Evolutionary conservation across 2,797 vertebrate species (phyloP), one percentile per base, ranked within the genome.

Genomic region (Catostomus latipinnis): DNA sequence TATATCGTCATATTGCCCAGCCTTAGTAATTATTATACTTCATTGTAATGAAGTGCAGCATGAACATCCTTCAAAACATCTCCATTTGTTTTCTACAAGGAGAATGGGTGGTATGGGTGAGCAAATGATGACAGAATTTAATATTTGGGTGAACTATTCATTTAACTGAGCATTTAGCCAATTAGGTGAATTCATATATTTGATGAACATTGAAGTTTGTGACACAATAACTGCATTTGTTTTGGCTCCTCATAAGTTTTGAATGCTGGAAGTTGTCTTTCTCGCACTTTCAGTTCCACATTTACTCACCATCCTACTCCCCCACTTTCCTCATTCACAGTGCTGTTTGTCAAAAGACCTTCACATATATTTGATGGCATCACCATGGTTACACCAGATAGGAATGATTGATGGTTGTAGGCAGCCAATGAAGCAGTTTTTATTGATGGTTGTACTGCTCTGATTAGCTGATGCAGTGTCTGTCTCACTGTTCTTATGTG

Each of bases 371-470:
- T 63, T 76, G 70, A 82, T 45, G 6, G 67, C 8, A 54, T 84
- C 78, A 58, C 78, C 71, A 81, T 82, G 78, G 85, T 70, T 80
- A 79, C 69, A 4, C 46, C 52, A 14, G 18, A 34, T 53, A 77
- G 75, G 50, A 68, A 54, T 82, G 82, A 82, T 72, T 56, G 83
- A 82, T 77, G 71, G 78, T 34, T 48, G 6, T 49, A 71, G 63
- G 63, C 60, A 8, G 49, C 81, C 81, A 63, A 61, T 84, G 62
- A 82, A 1, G 68, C 8, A 12, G 9, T 45, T 58, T 72, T 49
- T 46, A 60, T 6, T 43, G 5, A 16, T 43, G 11, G 13, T 9
- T 18, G 9, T 73, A 67, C 63, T 18, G 49, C 48, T 78, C 56
- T 70, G 75, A 84, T 85, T 86, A 82, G 82, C 22, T 60, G 18